Percentiles rank a stretch among this genome's conserved stretches.
Conservation (phyloP, 2,113 vertebrate genomes). For the Plectropomus leopardus region DNA sequence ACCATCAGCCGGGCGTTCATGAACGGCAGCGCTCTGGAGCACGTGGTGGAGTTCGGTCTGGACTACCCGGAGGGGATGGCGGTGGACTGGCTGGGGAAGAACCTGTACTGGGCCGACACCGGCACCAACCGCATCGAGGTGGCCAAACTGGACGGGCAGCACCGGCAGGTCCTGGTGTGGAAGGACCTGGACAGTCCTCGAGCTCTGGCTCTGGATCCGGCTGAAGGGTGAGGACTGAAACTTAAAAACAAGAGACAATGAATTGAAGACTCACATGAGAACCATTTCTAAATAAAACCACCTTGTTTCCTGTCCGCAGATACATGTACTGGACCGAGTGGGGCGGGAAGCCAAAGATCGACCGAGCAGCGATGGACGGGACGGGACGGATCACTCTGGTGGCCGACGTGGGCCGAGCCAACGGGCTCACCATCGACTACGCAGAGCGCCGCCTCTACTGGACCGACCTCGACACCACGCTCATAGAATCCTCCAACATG, state of each 20-base stretch:
- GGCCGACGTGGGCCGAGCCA: slow-evolving; percentile 94
- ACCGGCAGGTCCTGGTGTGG: slow-evolving; percentile 96
- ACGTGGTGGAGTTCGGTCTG: slow-evolving; percentile 95
- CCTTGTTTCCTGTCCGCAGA: slow-evolving; percentile 58
- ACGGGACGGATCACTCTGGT: slow-evolving; percentile 92
- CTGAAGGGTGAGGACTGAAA: slow-evolving; percentile 91
- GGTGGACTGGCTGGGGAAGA: slow-evolving; percentile 98
- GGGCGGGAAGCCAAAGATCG: slow-evolving; percentile 97
- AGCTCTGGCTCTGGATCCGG: slow-evolving; percentile 93
- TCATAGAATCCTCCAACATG: slow-evolving; percentile 98
- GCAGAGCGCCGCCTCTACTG: slow-evolving; percentile 95
- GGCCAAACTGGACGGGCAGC: slow-evolving; percentile 95
- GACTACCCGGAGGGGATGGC: slow-evolving; percentile 99
- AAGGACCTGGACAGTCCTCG: slow-evolving; percentile 96
- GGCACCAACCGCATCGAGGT: slow-evolving; percentile 97
- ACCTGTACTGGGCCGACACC: slow-evolving; percentile 97
- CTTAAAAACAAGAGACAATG: neutral
- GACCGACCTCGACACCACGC: slow-evolving; percentile 96
- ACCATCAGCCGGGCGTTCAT: slow-evolving; percentile 98
- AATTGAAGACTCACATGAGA: no score
- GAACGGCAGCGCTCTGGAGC: slow-evolving; percentile 96
- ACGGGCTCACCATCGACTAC: slow-evolving; percentile 96
- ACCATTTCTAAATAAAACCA: neutral
- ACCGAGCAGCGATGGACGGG: slow-evolving; percentile 96
- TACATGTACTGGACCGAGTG: slow-evolving; percentile 99